Evolutionary conservation across 1,140 invertebrate genomes (phyloP).

Genomic region (Ditylenchus dipsaci): DNA sequence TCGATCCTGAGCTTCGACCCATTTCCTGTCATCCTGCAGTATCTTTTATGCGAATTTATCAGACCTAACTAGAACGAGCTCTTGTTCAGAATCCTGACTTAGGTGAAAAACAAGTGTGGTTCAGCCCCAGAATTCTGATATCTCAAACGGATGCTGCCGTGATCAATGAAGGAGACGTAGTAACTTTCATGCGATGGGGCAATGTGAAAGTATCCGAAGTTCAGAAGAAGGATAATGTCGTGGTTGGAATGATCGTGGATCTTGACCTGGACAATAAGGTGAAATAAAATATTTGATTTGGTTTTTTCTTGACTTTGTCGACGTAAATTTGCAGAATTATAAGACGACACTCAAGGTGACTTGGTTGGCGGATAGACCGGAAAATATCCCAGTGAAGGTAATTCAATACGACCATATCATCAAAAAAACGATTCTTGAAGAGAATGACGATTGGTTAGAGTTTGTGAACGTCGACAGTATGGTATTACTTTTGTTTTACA

Average conservation of each 20-base stretch:
- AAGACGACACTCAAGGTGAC: slow-evolving; percentile 84
- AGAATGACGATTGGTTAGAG: slow-evolving; percentile 95
- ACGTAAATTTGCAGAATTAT: slow-evolving; percentile 58
- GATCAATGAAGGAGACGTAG: slow-evolving; percentile 80
- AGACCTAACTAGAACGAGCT: too few relatives aligned
- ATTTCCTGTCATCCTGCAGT: too few relatives aligned
- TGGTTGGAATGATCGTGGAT: slow-evolving; percentile 64
- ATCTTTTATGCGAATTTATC: too few relatives aligned
- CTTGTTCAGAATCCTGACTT: too few relatives aligned
- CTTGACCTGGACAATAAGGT: slow-evolving; percentile 60
- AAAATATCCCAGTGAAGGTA: slow-evolving; percentile 74
- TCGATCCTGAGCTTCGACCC: slow-evolving; percentile 58
- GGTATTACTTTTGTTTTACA: slow-evolving; percentile 61
- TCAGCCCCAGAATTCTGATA: slow-evolving; percentile 73
- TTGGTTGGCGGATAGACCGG: slow-evolving; percentile 73
- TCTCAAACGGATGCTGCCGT: slow-evolving; percentile 80
- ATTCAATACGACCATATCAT: slow-evolving; percentile 95
- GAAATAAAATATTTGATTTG: slow-evolving; percentile 7
- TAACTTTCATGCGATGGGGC: slow-evolving; percentile 98
- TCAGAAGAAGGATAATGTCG: slow-evolving; percentile 65
- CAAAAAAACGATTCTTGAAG: slow-evolving; percentile 80
- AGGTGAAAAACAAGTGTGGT: slow-evolving; percentile 76
- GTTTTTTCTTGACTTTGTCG: not conserved
- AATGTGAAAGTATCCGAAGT: slow-evolving; percentile 85
- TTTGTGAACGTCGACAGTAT: slow-evolving; percentile 81